Base-by-base conservation (phyloP, 2,888 invertebrate genomes). In the Selenia dentaria region DNA sequence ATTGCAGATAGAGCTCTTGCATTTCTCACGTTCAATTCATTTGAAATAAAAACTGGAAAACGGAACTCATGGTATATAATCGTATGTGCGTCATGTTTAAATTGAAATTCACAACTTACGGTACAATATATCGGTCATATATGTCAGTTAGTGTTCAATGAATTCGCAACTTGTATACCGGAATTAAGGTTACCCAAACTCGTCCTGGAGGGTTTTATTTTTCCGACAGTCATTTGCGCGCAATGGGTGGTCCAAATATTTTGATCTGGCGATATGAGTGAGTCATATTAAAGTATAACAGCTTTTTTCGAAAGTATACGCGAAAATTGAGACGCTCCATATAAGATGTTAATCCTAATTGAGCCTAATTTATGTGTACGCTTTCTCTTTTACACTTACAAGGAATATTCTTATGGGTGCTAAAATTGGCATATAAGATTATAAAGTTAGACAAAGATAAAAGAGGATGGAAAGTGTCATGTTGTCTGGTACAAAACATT, bases 11-110 rank as follows among this genome's bases (percentile, higher is more conserved):
- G 8, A 22, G 3, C 49, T 46, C 40, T 49, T 35, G 42, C 29
- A 53, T 40, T 49, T 54, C 53, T 53, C 55, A 53, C 55, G 47
- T 53, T 34, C 43, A 57, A 51, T 46, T 27, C 14, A 10, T 46
- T 51, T 46, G 46, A 16, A 36, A 33, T 11, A 36, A 26, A 24
- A 40, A 32, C 31, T 40, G 40, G 20, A 31, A n/a, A 18, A 35
- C 33, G 25, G 20, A 34, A 28, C 13, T 25, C 24, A 11, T 3
- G 18, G 29, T 35, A 37, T 10, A n/a, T n/a, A n/a, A n/a, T n/a
- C n/a, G n/a, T n/a, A n/a, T 6, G 9, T 16, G 27, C 29, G 26
- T 22, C 38, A 41, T 37, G 20, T 11, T 27, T 24, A 18, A 28
- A 37, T 24, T 41, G 37, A 41, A 41, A 37, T 34, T 37, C 33